Evolutionary conservation across 2,113 vertebrate genomes (phyloP).

Genomic region (Syngnathus floridae): DNA sequence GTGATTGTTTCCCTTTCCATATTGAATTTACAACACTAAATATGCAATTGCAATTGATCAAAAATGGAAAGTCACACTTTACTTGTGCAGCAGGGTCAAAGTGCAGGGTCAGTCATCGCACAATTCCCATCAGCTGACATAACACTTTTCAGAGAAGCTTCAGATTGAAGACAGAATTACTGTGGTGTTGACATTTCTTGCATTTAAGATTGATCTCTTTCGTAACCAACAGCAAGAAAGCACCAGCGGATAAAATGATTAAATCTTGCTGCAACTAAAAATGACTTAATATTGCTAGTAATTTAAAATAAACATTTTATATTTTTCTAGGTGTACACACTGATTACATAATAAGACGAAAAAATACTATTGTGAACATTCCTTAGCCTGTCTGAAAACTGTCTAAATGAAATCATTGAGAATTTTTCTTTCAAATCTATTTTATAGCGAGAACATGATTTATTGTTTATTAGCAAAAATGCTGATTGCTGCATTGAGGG

Average conservation of each 20-base stretch:
- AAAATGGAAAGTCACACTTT: slow-evolving; percentile 37
- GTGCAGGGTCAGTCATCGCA: slow-evolving; percentile 36
- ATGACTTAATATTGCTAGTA: too few species aligned
- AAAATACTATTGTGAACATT: too few species aligned
- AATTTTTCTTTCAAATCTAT: background rate
- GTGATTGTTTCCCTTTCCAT: slow-evolving; percentile 36
- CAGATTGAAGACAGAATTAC: background rate
- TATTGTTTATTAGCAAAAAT: background rate
- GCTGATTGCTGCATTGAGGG: background rate
- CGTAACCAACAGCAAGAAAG: background rate
- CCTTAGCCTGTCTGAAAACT: too few species aligned
- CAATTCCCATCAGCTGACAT: slow-evolving; percentile 2
- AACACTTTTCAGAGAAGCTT: slow-evolving; percentile 8
- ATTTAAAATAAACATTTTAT: too few species aligned
- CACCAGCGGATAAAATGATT: too few species aligned
- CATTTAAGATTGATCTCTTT: too few species aligned
- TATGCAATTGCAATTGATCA: slow-evolving; percentile 50
- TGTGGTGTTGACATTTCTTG: too few species aligned
- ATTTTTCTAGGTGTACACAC: background rate
- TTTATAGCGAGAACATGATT: background rate
- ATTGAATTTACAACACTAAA: slow-evolving; percentile 49
- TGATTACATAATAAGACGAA: too few species aligned
- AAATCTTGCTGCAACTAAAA: too few species aligned
- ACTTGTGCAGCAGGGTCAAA: slow-evolving; percentile 41
- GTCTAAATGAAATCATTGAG: too few species aligned